These are phyloP conservation scores for Endotricha flammealis DNA, from an alignment of 2,888 invertebrate genomes.

Conservation along the genomic window DNA sequence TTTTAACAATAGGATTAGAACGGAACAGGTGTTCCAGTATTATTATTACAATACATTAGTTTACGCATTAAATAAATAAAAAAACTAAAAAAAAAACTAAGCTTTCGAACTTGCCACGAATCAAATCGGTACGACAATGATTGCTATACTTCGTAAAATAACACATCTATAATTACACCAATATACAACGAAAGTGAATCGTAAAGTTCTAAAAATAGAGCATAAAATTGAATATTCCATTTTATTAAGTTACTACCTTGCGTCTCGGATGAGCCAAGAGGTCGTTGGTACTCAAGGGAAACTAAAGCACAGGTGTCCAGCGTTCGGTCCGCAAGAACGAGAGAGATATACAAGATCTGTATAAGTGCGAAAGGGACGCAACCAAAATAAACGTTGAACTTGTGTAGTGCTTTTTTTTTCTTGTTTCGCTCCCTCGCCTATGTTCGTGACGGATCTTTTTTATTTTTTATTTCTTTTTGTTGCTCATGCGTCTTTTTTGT, in stretches of 20 bases:
- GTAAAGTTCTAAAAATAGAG: constrained; percentile 27
- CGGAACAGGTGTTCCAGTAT: constrained; percentile 70
- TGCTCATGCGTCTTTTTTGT: constrained; percentile 61
- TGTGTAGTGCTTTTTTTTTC: constrained; percentile 67
- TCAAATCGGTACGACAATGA: constrained; percentile 78
- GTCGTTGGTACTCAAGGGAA: constrained; percentile 78
- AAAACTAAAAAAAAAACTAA: constrained; percentile 42
- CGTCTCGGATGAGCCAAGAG: constrained; percentile 48
- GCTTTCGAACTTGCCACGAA: constrained; percentile 63
- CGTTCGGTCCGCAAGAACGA: constrained; percentile 62
- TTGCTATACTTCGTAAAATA: constrained; percentile 68
- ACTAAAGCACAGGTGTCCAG: constrained; percentile 79
- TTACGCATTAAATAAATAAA: constrained; percentile 57
- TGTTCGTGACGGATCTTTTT: constrained; percentile 74
- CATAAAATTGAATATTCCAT: constrained; percentile 31
- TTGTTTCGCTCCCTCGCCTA: constrained; percentile 75
- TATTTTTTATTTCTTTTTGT: constrained; percentile 62
- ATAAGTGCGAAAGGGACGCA: constrained; percentile 52
- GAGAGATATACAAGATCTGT: constrained; percentile 36
- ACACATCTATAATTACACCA: constrained; percentile 57
- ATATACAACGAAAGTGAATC: constrained; percentile 29
- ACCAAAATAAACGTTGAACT: constrained; percentile 79
- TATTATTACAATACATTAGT: constrained; percentile 73
- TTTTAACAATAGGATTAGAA: constrained; percentile 61
- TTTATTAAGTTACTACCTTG: constrained; percentile 45